Conservation (phyloP, 1,140 invertebrate species). For the Neuroterus valhalla region DNA sequence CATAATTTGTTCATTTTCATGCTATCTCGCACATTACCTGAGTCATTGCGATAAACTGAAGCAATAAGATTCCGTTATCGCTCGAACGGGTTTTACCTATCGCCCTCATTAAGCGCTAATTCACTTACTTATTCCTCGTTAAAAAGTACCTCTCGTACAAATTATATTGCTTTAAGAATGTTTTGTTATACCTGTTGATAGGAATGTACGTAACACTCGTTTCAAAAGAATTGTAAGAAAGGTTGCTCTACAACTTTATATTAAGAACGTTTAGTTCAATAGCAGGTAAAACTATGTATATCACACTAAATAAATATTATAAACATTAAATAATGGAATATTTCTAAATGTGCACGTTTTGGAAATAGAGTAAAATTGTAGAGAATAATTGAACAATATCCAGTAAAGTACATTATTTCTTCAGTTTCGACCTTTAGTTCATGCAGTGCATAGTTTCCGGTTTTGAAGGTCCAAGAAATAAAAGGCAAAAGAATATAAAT, state of each 20-base stretch:
- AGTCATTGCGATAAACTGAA: slow-evolving; percentile 54
- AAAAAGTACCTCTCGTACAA: slow-evolving; percentile 9
- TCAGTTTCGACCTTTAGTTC: no score
- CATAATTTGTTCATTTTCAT: slow-evolving; percentile 54
- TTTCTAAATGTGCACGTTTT: no score
- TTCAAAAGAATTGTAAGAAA: background rate
- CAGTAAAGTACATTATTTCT: no score
- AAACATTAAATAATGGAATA: no score
- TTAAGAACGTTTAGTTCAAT: background rate
- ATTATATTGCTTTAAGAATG: slow-evolving; percentile 3
- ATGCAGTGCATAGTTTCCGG: no score
- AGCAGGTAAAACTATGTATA: no score
- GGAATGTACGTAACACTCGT: background rate
- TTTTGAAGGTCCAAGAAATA: no score
- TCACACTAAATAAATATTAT: no score
- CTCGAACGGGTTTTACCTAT: slow-evolving; percentile 63
- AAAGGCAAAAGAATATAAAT: no score
- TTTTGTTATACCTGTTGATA: slow-evolving; percentile 9
- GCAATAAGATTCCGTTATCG: slow-evolving; percentile 60
- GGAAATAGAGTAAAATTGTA: no score
- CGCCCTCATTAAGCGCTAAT: slow-evolving; percentile 66
- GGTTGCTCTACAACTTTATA: slow-evolving; percentile 15
- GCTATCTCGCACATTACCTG: slow-evolving; percentile 57
- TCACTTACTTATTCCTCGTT: slow-evolving; percentile 62
- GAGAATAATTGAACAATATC: no score